Evolutionary conservation across 2,888 invertebrate species (phyloP).

Genomic region (Octonoba sinensis): DNA sequence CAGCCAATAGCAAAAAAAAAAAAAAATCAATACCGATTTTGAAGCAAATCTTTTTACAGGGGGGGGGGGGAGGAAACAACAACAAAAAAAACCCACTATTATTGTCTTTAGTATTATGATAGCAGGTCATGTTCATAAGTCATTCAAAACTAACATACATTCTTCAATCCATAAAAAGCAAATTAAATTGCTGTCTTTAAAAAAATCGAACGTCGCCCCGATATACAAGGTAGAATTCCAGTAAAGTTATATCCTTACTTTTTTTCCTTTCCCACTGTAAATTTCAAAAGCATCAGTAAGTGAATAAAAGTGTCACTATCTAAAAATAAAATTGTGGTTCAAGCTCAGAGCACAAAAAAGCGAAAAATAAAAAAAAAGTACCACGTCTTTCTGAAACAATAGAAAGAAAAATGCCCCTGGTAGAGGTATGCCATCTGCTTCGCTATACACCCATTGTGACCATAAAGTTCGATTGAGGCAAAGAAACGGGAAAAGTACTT

Average conservation of each 20-base stretch:
- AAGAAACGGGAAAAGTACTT: slow-evolving; percentile 29
- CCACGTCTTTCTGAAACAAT: slow-evolving; percentile 20
- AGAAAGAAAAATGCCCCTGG: slow-evolving; percentile 36
- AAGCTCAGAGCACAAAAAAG: neutral
- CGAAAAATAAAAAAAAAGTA: neutral
- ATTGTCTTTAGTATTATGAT: too few species aligned
- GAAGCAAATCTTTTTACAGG: too few species aligned
- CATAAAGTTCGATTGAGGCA: slow-evolving; percentile 36
- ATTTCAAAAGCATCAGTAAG: slow-evolving; percentile 1
- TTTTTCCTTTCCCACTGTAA: neutral
- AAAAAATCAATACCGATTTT: too few species aligned
- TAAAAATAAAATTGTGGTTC: slow-evolving; percentile 9
- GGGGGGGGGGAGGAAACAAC: too few species aligned
- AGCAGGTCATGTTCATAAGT: too few species aligned
- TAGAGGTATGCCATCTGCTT: slow-evolving; percentile 37
- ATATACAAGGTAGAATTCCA: neutral
- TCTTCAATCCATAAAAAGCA: neutral
- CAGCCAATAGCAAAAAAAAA: too few species aligned
- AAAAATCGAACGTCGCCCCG: neutral
- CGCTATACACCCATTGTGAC: slow-evolving; percentile 30
- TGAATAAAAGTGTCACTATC: slow-evolving; percentile 17
- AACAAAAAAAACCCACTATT: too few species aligned
- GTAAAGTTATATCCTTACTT: neutral
- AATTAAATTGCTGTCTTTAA: neutral
- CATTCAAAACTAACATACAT: too few species aligned